phyloP scores from a whole-genome alignment of 2,888 invertebrate species.

The Lasioglossum lativentre region DNA sequence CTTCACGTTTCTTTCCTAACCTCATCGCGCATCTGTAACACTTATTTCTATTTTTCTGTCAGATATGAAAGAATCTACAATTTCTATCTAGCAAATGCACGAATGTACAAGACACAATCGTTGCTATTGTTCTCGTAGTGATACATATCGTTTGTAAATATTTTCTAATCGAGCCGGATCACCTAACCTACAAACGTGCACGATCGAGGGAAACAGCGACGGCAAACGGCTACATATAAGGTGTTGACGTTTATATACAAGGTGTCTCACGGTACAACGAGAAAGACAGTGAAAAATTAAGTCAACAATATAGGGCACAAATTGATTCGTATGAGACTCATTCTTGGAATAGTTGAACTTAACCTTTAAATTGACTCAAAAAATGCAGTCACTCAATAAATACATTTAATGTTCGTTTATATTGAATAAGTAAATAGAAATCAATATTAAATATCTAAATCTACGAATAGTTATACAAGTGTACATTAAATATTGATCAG shows the following conservation, averaged over 20 bases:
- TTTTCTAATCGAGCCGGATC: not conserved
- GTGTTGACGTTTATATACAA: constrained; percentile 3
- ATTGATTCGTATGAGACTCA: not conserved
- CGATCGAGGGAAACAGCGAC: not conserved
- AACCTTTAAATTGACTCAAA: not conserved
- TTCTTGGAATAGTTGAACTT: not conserved
- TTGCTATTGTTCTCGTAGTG: not conserved
- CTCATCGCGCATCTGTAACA: not conserved
- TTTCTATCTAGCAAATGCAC: not conserved
- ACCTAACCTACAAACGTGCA: constrained; percentile 38
- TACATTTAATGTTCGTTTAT: not conserved
- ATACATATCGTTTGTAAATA: not conserved
- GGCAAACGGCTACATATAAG: not conserved
- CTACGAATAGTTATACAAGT: not conserved
- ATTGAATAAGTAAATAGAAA: not conserved
- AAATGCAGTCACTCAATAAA: not conserved
- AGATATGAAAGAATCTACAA: not conserved
- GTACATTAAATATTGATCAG: not conserved
- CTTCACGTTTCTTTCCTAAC: constrained; percentile 22
- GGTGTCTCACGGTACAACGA: not conserved
- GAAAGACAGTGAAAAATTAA: not conserved
- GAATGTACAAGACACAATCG: not conserved
- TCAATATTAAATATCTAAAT: not conserved
- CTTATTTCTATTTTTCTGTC: not conserved
- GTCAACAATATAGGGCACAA: not conserved